Evolutionary conservation across 2,888 invertebrate species (phyloP), one percentile per base, ranked within the genome.

Genomic region (Deroplatys truncata): DNA sequence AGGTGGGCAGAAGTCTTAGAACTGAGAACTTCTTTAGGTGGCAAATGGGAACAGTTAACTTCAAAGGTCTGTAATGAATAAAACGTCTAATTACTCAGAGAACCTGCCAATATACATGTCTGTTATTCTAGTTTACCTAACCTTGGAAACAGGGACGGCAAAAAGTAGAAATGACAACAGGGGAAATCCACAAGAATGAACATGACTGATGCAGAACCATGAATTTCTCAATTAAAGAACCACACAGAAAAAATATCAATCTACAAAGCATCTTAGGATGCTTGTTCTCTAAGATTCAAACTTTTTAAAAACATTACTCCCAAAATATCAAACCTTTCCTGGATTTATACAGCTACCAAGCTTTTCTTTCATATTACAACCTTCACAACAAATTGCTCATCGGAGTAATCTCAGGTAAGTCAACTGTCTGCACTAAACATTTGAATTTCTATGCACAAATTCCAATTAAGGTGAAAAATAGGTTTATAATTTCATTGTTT

Each of bases 81-180:
- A 29, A 25, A 84, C 35, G 25, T 31, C 15, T 84, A 84, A 28
- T 84, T 84, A 29, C 20, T 31, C 35, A 31, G 20, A 82, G 49
- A 86, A 87, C 29, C 43, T 87, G 82, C 86, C 86, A 86, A 86
- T 15, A 86, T 82, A 43, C 25, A 15, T 49, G 43, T 56, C n/a
- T 28, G 15, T 85, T 56, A 85, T 56, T 56, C 28, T 49, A 56
- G 8, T 28, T 85, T 85, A 84, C 84, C 29, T 87, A 82, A 35
- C 82, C 29, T 31, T 87, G 87, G 82, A 85, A 90, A 89, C 89
- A 89, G 90, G 90, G 90, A 90, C 90, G 90, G 90, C 90, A 90
- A 90, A 90, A 89, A 89, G 88, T 84, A 88, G 83, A 90, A 90
- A 86, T 31, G n/a, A 84, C 72, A 85, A 31, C 31, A 29, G 88